Evolutionary conservation across 2,888 invertebrate genomes (phyloP).

Genomic region (Brenthis ino): DNA sequence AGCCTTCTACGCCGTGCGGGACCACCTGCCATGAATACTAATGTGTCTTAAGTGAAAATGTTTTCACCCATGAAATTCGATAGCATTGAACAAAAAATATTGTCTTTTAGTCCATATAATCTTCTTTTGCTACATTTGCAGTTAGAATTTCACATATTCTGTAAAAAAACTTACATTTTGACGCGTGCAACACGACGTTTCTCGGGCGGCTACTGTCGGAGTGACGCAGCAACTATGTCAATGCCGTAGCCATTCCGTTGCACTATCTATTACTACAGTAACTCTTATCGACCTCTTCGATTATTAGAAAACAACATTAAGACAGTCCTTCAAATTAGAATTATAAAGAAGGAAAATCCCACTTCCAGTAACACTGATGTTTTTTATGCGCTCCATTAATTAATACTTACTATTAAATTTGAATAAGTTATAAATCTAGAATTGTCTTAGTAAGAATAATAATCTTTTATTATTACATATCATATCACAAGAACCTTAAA

Average conservation of each 20-base stretch:
- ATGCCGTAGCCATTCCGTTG: constrained; percentile 63
- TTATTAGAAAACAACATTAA: constrained; percentile 47
- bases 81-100: neutral
- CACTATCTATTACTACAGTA: constrained; percentile 61
- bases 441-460: too few species aligned
- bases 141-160: neutral
- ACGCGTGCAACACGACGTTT: constrained; percentile 20
- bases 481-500: too few species aligned
- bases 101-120: neutral
- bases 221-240: constrained; percentile 74
- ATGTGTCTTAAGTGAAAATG: constrained; percentile 48
- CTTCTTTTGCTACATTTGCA: neutral
- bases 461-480: too few species aligned
- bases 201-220: constrained; percentile 57
- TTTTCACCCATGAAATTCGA: constrained; percentile 47
- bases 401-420: neutral
- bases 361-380: constrained; percentile 1
- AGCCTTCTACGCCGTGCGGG: constrained; percentile 63
- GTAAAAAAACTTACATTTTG: constrained; percentile 5
- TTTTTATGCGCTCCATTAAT: constrained; percentile 9
- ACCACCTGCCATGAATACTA: constrained; percentile 61
- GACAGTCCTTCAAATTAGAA: constrained; percentile 35
- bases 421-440: constrained; percentile 12
- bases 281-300: constrained; percentile 74
- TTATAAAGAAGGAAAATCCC: constrained; percentile 26